Conservation (phyloP, 2,888 invertebrate species). For the Anodontia alba region DNA sequence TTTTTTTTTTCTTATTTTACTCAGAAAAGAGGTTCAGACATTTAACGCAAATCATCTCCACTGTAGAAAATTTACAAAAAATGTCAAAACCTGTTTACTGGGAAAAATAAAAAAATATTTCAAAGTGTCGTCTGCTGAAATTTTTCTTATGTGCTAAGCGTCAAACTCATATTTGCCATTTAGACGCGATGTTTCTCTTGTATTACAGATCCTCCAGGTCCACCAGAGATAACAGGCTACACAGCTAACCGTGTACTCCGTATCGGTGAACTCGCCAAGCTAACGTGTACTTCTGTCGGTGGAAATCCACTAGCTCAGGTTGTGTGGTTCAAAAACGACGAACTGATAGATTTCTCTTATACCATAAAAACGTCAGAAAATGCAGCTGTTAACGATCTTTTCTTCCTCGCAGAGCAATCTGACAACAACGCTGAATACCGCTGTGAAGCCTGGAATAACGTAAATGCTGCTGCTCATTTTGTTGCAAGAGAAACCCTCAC, state of each 20-base stretch:
- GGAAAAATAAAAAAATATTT: too few relatives aligned
- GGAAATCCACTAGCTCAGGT: conserved; percentile 96
- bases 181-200: too few relatives aligned
- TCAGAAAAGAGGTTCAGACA: too few relatives aligned
- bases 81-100: too few relatives aligned
- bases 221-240: conserved; percentile 97
- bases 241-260: conserved; percentile 94
- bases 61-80: too few relatives aligned
- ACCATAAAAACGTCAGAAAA: conserved; percentile 87
- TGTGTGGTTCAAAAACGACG: conserved; percentile 94
- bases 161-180: too few relatives aligned
- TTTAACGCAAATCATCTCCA: too few relatives aligned
- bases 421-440: conserved; percentile 97
- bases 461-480: conserved; percentile 93
- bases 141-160: too few relatives aligned
- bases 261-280: conserved; percentile 94
- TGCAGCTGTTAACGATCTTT: conserved; percentile 88
- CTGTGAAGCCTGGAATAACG: conserved; percentile 97
- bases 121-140: too few relatives aligned
- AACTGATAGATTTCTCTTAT: conserved; percentile 94
- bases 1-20: too few relatives aligned
- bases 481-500: conserved; percentile 94
- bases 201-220: conserved; percentile 94
- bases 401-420: conserved; percentile 94
- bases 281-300: conserved; percentile 95